phyloP scores from a whole-genome alignment of 2,113 vertebrate species.

The Alectura lathami region DNA sequence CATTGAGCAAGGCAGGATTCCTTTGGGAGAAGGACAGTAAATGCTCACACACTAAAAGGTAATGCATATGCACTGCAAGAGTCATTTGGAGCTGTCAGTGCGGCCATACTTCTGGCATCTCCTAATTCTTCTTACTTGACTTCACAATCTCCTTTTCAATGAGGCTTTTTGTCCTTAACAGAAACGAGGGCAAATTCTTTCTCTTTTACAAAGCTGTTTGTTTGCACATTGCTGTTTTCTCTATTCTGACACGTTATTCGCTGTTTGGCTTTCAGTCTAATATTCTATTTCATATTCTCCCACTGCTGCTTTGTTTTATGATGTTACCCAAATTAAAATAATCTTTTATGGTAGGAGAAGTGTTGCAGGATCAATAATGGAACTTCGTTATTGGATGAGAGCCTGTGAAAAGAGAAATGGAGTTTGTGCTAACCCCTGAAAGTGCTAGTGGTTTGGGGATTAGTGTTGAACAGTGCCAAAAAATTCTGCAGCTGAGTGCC shows the following conservation, averaged over 20 bases:
- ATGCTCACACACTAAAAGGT: neutral
- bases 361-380: neutral
- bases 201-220: neutral
- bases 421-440: neutral
- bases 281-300: neutral
- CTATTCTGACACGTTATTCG: neutral
- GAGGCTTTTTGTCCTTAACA: neutral
- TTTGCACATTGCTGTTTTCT: neutral
- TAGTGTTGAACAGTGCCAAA: neutral
- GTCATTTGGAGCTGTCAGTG: neutral
- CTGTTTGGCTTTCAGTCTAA: slow-evolving; percentile 21
- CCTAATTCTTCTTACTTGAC: slow-evolving; percentile 22
- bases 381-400: neutral
- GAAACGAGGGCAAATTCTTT: neutral
- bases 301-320: neutral
- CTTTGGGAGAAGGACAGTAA: neutral
- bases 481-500: neutral
- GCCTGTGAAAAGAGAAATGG: neutral
- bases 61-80: neutral
- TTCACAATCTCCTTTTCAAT: neutral
- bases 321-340: neutral
- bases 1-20: neutral
- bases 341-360: neutral
- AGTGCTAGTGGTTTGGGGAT: neutral
- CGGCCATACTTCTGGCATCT: neutral